Conservation (phyloP, 1,140 invertebrate species). For the Heterodera carotae region DNA sequence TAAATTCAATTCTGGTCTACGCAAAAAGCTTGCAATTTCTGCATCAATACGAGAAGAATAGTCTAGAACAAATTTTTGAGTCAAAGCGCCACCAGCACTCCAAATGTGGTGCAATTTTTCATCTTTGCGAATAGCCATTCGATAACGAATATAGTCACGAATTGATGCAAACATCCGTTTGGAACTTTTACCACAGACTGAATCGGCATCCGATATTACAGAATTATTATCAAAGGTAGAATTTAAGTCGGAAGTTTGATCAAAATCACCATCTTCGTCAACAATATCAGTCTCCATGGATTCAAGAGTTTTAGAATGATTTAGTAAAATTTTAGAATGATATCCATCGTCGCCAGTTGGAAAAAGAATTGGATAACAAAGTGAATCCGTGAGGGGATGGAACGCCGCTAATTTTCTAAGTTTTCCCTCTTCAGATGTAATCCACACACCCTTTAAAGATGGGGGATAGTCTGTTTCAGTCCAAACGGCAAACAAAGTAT, state of each 20-base stretch:
- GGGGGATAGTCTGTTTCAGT: not conserved
- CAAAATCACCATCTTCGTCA: no score
- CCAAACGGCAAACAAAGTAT: not conserved
- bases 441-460: not conserved
- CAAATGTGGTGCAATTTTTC: not conserved
- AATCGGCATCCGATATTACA: not conserved
- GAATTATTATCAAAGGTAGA: not conserved
- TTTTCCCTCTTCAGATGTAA: not conserved
- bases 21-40: not conserved
- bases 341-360: conserved; percentile 8
- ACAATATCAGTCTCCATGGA: no score
- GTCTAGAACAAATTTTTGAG: not conserved
- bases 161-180: not conserved
- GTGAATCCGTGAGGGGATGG: not conserved
- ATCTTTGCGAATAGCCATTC: not conserved
- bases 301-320: not conserved
- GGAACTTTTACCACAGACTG: no score
- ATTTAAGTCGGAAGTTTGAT: not conserved
- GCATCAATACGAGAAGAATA: not conserved
- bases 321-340: not conserved
- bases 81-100: not conserved
- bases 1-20: not conserved
- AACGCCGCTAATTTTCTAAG: not conserved
- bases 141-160: not conserved
- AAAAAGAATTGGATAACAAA: conserved; percentile 4